Evolutionary conservation across 2,113 vertebrate genomes (phyloP).

Genomic region (Perca schrenkii): DNA sequence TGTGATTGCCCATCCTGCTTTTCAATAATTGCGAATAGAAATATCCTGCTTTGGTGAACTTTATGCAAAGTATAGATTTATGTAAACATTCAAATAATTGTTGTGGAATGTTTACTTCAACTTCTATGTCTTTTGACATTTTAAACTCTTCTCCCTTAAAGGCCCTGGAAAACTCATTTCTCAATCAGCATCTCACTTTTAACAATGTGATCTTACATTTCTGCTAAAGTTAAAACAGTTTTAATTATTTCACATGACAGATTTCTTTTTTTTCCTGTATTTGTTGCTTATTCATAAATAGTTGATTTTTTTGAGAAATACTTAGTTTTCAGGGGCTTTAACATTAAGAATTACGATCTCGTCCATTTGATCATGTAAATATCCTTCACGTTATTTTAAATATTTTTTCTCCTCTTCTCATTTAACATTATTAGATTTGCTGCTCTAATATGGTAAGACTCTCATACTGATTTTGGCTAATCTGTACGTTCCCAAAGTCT

Average conservation of each 20-base stretch:
- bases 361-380: conserved; percentile 16
- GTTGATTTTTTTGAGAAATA: conserved; percentile 1
- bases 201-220: neutral
- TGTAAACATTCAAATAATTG: conserved; percentile 65
- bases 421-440: conserved; percentile 22
- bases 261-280: neutral
- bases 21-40: conserved; percentile 15
- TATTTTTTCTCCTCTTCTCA: neutral
- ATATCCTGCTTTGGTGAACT: conserved; percentile 24
- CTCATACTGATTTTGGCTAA: conserved; percentile 45
- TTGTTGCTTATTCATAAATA: neutral
- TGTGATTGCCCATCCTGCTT: conserved; percentile 31
- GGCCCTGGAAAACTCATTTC: conserved; percentile 16
- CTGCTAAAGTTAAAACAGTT: neutral
- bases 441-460: conserved; percentile 25
- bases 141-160: conserved; percentile 2
- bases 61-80: conserved; percentile 14
- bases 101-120: conserved; percentile 48
- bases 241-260: neutral
- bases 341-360: conserved; percentile 10
- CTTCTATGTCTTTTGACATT: conserved; percentile 4
- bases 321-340: neutral
- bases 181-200: neutral
- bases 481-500: conserved; percentile 27
- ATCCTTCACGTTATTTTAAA: neutral